Evolutionary conservation across 2,888 invertebrate species (phyloP).

Genomic region (Macaria notata): DNA sequence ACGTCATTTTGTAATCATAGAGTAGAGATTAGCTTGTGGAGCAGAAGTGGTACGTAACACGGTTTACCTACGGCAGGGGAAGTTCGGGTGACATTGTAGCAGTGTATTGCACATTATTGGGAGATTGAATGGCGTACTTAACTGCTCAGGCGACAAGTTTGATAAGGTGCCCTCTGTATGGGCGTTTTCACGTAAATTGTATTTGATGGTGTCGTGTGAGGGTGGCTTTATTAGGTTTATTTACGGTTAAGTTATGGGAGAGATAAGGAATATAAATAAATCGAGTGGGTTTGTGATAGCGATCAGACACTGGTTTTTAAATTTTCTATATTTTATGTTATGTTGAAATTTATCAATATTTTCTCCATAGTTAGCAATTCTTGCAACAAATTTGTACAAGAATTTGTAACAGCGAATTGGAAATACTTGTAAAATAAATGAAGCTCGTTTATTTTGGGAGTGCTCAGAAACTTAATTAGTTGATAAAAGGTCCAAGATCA

Average conservation of each 20-base stretch:
- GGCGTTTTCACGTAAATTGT: conserved; percentile 37
- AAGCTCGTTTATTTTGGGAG: too few species aligned
- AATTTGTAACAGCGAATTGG: too few species aligned
- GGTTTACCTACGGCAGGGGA: conserved; percentile 48
- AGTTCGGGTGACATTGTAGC: conserved; percentile 76
- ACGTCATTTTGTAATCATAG: conserved; percentile 17
- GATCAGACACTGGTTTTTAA: too few species aligned
- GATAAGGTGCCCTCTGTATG: conserved; percentile 67
- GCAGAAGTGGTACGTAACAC: conserved; percentile 29
- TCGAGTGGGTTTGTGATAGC: not conserved
- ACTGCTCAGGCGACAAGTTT: conserved; percentile 60
- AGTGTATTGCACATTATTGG: conserved; percentile 81
- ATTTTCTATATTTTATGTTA: too few species aligned
- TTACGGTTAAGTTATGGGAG: conserved; percentile 10
- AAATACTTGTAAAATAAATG: too few species aligned
- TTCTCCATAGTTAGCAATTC: too few species aligned
- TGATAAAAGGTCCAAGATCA: too few species aligned
- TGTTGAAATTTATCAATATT: too few species aligned
- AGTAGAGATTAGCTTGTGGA: conserved; percentile 33
- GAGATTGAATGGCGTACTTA: conserved; percentile 78
- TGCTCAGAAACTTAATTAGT: too few species aligned
- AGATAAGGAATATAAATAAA: conserved; percentile 11
- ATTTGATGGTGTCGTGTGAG: conserved; percentile 36
- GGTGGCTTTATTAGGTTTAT: conserved; percentile 19
- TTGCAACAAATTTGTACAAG: too few species aligned